Percentiles rank a stretch among this genome's conserved stretches.
These are phyloP conservation scores for Campoplex capitator DNA, from an alignment of 2,888 invertebrate species.

Conservation along the genomic window DNA sequence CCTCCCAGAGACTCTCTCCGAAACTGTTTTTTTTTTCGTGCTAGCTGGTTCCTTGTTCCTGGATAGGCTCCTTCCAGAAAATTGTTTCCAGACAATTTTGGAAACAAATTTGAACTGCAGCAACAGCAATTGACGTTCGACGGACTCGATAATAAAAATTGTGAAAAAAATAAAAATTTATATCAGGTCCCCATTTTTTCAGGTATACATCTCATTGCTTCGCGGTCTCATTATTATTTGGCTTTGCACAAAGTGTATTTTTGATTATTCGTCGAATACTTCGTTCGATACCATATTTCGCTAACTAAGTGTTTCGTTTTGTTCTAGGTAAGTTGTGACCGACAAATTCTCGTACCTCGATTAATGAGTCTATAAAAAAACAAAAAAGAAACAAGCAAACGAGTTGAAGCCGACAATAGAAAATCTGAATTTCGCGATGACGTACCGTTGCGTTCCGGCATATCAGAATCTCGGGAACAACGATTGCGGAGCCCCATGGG, in stretches of 20 bases:
- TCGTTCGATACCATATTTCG: slow-evolving; percentile 79
- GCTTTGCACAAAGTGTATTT: neutral
- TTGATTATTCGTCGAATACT: neutral
- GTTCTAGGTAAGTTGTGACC: slow-evolving; percentile 89
- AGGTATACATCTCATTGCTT: too few relatives aligned
- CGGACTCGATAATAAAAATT: too few relatives aligned
- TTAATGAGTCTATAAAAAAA: slow-evolving; percentile 74
- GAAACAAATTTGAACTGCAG: too few relatives aligned
- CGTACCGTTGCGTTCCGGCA: slow-evolving; percentile 89
- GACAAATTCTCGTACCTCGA: slow-evolving; percentile 75
- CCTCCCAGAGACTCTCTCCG: too few relatives aligned
- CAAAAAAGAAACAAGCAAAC: too few relatives aligned
- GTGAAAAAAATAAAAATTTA: too few relatives aligned
- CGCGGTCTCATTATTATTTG: neutral
- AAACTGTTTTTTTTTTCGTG: too few relatives aligned
- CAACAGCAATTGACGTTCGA: too few relatives aligned
- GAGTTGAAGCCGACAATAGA: slow-evolving; percentile 62
- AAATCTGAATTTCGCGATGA: slow-evolving; percentile 85
- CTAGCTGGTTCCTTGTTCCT: too few relatives aligned
- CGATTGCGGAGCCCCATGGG: slow-evolving; percentile 89
- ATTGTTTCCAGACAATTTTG: too few relatives aligned
- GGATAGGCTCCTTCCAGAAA: too few relatives aligned
- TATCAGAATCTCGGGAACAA: slow-evolving; percentile 88
- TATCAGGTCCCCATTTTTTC: too few relatives aligned
- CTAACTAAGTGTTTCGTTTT: slow-evolving; percentile 88